Evolutionary conservation across 2,888 invertebrate genomes (phyloP), one percentile per base, ranked within the genome.

Genomic region (Euzetes globulus): DNA sequence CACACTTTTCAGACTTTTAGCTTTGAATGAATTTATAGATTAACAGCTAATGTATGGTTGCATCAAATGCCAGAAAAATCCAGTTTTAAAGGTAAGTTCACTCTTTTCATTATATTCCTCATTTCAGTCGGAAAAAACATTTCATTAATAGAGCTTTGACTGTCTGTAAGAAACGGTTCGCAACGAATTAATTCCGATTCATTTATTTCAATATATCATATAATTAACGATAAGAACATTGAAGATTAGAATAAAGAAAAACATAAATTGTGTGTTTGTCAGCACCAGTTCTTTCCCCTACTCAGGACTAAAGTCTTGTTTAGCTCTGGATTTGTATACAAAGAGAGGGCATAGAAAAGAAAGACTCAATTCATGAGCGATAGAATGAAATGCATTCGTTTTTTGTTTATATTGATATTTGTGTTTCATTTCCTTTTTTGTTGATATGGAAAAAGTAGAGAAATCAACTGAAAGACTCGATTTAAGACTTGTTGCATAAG

Each of bases 401-500:
- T 17, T 52, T 19, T 25, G 25, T 22, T 55, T 55, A 22, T 55
- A 55, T 55, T 55, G 55, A 55, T 55, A 55, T 55, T 55, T 55
- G 55, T 55, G 55, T 55, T 55, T 55, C 55, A 55, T 55, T 55
- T 55, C 55, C 55, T 63, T 22, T 63, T 1, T 5, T 33, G 63
- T 63, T 63, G 9, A 63, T 63, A 63, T n/a, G 19, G 11, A 55
- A 55, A 25, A 55, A 55, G 25, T 22, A 6, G 7, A 55, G 55
- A 63, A 33, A 37, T 17, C 25, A 1, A n/a, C 19, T 33, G 17
- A 33, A 63, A 63, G 25, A 17, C 27, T 27, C n/a, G n/a, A 63
- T 63, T 27, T 33, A 63, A 29, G 63, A 63, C 63, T 63, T 63
- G 63, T 63, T 63, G 63, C 63, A 63, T 63, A 27, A 33, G 7